Evolutionary conservation across 1,140 invertebrate species (phyloP), one percentile per base, ranked within the genome.

Genomic region (Temnothorax nylanderi): DNA sequence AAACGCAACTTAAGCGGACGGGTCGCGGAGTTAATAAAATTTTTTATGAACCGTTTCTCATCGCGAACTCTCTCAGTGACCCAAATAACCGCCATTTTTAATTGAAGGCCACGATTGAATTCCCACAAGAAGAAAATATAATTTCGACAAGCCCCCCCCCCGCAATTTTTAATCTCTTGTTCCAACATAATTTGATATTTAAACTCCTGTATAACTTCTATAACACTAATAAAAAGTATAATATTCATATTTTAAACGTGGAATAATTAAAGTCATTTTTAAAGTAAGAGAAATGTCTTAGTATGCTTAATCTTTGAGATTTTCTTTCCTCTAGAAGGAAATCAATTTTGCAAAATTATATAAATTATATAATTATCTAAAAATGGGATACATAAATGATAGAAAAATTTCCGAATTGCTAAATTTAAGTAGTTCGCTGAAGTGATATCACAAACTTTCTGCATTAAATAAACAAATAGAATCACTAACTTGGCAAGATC

Each of bases 1-100:
- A 41, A 4, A 16, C n/a, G 60, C 54, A 56, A 34, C n/a, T 49
- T 54, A 51, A 74, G 18, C 10, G 41, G 49, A 41, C 16, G 54
- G n/a, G 10, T 56, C 49, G 78, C 37, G 49, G 21, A 81, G 69
- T 80, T 89, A 88, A 89, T 89, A 58, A 88, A 86, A 89, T 88
- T 88, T 88, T 76, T 75, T n/a, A 76, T 26, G 26, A 65, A n/a
- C 18, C 11, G 5, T n/a, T 16, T 21, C 49, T 8, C 18, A 16
- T 37, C 18, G 18, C 34, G 37, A 18, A 6, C 41, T 84, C 16
- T 47, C 32, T 47, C 41, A 62, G 80, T 37, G 80, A 85, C 51
- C 62, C 6, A 74, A 80, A 72, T 67, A 54, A 65, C 0, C 44
- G 58, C n/a, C 8, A 41, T 7, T 32, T 82, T 7, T 86, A 62